A percentile compares a stretch with the other conserved stretches of the same genome.
These are phyloP conservation scores for Philereme vetulata DNA, from an alignment of 2,888 invertebrate genomes.

Conservation along the genomic window DNA sequence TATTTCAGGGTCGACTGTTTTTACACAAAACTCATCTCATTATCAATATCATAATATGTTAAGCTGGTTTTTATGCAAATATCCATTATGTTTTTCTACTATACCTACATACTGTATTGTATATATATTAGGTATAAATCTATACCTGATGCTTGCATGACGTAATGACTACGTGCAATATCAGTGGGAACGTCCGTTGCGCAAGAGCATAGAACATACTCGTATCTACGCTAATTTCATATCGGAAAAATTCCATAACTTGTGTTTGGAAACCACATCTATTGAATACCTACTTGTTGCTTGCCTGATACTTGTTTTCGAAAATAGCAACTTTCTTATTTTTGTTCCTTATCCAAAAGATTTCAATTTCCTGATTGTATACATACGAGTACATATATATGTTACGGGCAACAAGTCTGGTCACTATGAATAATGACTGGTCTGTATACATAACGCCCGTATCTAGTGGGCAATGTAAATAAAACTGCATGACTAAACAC, in stretches of 20 bases:
- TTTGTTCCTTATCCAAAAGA: too few relatives aligned
- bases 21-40: conserved; percentile 9
- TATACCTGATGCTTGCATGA: conserved; percentile 10
- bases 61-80: conserved; percentile 7
- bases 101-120: neutral
- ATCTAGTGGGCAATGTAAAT: too few relatives aligned
- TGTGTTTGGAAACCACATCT: neutral
- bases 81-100: neutral
- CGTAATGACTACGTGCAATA: conserved; percentile 16
- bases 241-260: neutral
- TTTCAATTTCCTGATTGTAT: too few relatives aligned
- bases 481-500: too few relatives aligned
- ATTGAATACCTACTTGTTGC: too few relatives aligned
- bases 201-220: conserved; percentile 12
- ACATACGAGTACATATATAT: too few relatives aligned
- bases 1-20: conserved; percentile 9
- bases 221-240: conserved; percentile 9
- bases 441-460: too few relatives aligned
- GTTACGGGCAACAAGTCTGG: too few relatives aligned
- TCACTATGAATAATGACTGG: too few relatives aligned
- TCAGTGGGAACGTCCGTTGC: conserved; percentile 9
- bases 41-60: conserved; percentile 13
- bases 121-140: neutral
- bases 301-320: too few relatives aligned
- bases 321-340: too few relatives aligned